A percentile compares a stretch with the other conserved stretches of the same genome.
These are phyloP conservation scores for Nephotettix cincticeps DNA, from an alignment of 1,140 invertebrate genomes.

Conservation along the genomic window DNA sequence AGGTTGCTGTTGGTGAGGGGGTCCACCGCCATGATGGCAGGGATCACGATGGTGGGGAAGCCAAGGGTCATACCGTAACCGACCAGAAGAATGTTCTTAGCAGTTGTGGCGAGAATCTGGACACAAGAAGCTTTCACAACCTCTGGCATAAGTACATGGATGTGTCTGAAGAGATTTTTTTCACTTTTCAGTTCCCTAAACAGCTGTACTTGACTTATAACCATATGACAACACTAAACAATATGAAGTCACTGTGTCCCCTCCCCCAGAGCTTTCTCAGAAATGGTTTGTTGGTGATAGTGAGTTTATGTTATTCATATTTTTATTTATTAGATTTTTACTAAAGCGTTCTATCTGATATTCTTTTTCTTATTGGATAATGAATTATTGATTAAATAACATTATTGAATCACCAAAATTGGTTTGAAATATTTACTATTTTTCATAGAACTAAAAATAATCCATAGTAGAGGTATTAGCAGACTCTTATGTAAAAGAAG, in stretches of 20 bases:
- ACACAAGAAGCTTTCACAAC: background rate
- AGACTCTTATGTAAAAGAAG: no score
- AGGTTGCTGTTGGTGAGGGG: background rate
- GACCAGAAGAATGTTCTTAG: slow-evolving; percentile 40
- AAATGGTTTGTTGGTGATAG: background rate
- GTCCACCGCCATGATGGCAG: slow-evolving; percentile 51
- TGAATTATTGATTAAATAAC: no score
- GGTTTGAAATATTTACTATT: no score
- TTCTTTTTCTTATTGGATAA: no score
- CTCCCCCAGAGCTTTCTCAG: background rate
- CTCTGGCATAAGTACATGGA: background rate
- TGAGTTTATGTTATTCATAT: background rate
- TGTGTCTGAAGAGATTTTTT: background rate
- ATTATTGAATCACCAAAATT: no score
- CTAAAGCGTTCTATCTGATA: no score
- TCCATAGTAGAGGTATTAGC: no score
- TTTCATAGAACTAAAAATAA: no score
- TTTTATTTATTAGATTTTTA: no score
- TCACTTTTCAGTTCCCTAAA: background rate
- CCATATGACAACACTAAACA: background rate
- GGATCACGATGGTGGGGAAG: slow-evolving; percentile 74
- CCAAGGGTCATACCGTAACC: slow-evolving; percentile 74
- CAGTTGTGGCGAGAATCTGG: slow-evolving; percentile 40
- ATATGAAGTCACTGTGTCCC: background rate
- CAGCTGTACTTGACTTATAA: background rate